These are phyloP conservation scores for Athetis lepigone DNA, from an alignment of 2,888 invertebrate genomes.

Conservation along the genomic window DNA sequence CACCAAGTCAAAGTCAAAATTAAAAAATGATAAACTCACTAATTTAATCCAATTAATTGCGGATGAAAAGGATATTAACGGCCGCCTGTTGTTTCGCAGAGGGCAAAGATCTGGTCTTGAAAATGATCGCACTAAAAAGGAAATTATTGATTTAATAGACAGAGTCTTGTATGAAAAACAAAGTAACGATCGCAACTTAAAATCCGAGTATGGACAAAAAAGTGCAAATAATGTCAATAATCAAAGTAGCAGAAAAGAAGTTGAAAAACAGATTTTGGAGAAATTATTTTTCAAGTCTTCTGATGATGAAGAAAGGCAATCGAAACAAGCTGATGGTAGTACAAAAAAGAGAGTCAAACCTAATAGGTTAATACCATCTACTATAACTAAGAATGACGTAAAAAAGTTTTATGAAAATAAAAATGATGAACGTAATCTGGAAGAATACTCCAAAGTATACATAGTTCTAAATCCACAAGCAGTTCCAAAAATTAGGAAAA, in stretches of 20 bases:
- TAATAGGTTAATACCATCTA: conserved; percentile 33
- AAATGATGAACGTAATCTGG: conserved; percentile 41
- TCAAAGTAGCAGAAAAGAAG: neutral
- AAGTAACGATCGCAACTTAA: conserved; percentile 6
- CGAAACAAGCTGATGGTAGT: neutral
- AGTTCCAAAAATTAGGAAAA: conserved; percentile 65
- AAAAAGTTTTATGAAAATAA: conserved; percentile 24
- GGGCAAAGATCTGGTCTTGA: conserved; percentile 12
- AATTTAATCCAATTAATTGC: conserved; percentile 59
- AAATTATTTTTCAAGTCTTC: conserved; percentile 30
- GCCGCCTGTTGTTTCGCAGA: conserved; percentile 1
- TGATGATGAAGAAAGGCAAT: conserved; percentile 11
- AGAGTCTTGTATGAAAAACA: conserved; percentile 41
- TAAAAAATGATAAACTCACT: conserved; percentile 58
- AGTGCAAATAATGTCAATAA: conserved; percentile 19
- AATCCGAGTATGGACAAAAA: conserved; percentile 5
- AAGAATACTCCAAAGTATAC: conserved; percentile 76
- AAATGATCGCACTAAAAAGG: conserved; percentile 16
- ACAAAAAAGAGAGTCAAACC: conserved; percentile 17
- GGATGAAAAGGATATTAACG: conserved; percentile 12
- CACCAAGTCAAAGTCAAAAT: no score
- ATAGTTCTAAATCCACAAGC: conserved; percentile 75
- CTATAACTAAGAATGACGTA: conserved; percentile 12
- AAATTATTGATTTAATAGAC: conserved; percentile 60
- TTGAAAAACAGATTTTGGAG: conserved; percentile 30